These are phyloP conservation scores for Trypoxylon attenuatum DNA, from an alignment of 2,888 invertebrate species.

Conservation along the genomic window DNA sequence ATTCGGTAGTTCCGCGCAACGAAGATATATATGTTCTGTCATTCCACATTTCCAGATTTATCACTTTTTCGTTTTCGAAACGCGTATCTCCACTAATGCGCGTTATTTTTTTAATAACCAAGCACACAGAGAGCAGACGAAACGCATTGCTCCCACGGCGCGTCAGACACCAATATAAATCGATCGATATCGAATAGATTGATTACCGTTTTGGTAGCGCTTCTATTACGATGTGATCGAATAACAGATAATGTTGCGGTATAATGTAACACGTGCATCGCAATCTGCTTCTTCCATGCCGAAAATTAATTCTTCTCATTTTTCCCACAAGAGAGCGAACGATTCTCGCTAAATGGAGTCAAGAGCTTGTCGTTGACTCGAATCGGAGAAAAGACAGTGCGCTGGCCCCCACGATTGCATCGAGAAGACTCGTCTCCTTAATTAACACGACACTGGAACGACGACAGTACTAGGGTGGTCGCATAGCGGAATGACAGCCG, in stretches of 20 bases:
- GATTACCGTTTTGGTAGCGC: constrained; percentile 4
- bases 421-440: background rate
- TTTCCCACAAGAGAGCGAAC: background rate
- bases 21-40: constrained; percentile 55
- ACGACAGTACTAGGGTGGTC: background rate
- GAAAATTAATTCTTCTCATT: background rate
- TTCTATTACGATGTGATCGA: background rate
- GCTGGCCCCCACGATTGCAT: background rate
- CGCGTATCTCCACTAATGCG: constrained; percentile 36
- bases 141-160: constrained; percentile 5
- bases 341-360: background rate
- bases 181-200: constrained; percentile 23
- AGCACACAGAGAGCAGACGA: constrained; percentile 18
- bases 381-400: no score
- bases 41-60: constrained; percentile 56
- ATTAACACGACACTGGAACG: background rate
- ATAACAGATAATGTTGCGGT: background rate
- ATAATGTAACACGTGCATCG: background rate
- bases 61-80: constrained; percentile 56
- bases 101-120: constrained; percentile 15
- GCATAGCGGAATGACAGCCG: background rate
- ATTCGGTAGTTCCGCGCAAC: constrained; percentile 50
- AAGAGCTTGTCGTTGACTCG: no score
- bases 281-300: background rate
- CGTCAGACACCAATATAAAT: constrained; percentile 17